Evolutionary conservation across 1,140 invertebrate genomes (phyloP).

Genomic region (Drosophila takahashii): DNA sequence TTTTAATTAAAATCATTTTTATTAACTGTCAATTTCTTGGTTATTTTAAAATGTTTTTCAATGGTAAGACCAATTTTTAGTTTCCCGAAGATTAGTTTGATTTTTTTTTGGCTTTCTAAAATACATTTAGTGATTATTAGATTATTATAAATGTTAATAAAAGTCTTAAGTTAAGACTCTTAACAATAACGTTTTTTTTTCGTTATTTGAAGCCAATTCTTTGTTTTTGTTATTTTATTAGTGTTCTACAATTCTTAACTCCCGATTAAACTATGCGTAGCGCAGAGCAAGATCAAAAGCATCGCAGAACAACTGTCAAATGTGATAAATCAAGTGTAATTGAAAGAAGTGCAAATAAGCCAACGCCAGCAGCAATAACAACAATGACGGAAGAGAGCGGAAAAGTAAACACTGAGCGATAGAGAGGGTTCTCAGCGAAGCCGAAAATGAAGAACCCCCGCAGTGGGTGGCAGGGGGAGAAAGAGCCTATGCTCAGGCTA

Average conservation of each 20-base stretch:
- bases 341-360: conserved; percentile 82
- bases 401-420: conserved; percentile 36
- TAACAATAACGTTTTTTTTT: neutral
- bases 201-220: no score
- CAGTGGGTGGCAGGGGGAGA: neutral
- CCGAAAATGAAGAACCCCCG: conserved; percentile 28
- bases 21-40: no score
- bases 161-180: no score
- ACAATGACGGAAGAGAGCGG: conserved; percentile 23
- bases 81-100: no score
- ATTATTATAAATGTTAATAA: no score
- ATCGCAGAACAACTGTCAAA: conserved; percentile 73
- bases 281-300: conserved; percentile 60
- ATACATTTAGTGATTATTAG: no score
- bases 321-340: conserved; percentile 82
- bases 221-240: no score
- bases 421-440: conserved; percentile 4
- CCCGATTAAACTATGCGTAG: conserved; percentile 12
- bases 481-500: conserved; percentile 13
- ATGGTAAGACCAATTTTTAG: no score
- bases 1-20: no score
- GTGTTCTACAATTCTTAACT: neutral
- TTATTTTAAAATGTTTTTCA: no score
- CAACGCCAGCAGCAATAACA: conserved; percentile 62
- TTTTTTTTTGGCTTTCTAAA: no score